Evolutionary conservation across 2,888 invertebrate genomes (phyloP), one percentile per base, ranked within the genome.

Genomic region (Nowickia ferox): DNA sequence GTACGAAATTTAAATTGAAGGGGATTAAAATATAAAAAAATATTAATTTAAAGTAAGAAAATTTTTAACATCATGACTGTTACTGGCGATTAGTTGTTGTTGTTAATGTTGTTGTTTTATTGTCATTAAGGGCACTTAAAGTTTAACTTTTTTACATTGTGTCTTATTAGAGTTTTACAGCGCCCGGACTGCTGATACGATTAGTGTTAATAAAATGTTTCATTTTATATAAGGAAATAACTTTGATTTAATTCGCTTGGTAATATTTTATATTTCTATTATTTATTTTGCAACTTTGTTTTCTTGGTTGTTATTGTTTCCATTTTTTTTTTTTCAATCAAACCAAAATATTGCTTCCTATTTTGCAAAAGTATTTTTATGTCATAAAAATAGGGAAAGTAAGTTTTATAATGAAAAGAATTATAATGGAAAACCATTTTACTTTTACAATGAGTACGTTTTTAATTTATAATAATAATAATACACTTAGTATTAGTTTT

Each of bases 191-290:
- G 30, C 22, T 61, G 69, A 8, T 40, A 22, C 2, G 48, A 13
- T 3, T 44, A 30, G 30, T 30, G 30, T 11, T 51, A 77, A 66
- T 22, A 22, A 79, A 75, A 78, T 69, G 19, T 42, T 53, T 11
- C 4, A 55, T 74, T 77, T 82, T 82, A 46, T 76, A 72, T 66
- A 19, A 80, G 83, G 79, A 86, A 86, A 76, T 79, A 68, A 61
- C 19, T 83, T 65, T 42, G 2, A 22, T 66, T 42, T 46, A 68
- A 66, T 66, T 77, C 44, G 17, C 30, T 19, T 51, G 22, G 1
- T 48, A 8, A 51, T 17, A 19, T n/a, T 46, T 38, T 19, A 38
- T 48, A 57, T 77, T 71, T 19, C 44, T 30, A 30, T n/a, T 68
- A 44, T 55, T 22, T 69, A 22, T 30, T 46, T 44, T 66, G 55